Conservation (phyloP, 2,113 vertebrate genomes). For the Rhinogobius similis region DNA sequence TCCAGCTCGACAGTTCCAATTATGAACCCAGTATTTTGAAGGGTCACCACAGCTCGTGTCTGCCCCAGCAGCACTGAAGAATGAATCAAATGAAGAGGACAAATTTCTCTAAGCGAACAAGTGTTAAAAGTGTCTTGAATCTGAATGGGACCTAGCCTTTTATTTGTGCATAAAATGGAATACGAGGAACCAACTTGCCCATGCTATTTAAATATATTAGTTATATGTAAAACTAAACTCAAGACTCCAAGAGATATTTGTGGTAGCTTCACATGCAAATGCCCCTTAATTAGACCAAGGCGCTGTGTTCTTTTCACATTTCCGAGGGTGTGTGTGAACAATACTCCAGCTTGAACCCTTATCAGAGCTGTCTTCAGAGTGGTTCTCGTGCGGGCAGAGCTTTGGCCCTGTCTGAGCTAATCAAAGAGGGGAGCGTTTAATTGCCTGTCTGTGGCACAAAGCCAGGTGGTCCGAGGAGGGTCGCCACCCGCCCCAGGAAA, state of each 20-base stretch:
- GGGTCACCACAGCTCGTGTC: too few species aligned
- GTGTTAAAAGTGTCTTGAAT: too few species aligned
- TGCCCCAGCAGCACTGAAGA: too few species aligned
- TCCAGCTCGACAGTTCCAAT: too few species aligned
- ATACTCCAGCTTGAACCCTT: slow-evolving; percentile 56
- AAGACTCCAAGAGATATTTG: slow-evolving; percentile 38
- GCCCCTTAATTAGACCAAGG: slow-evolving; percentile 50
- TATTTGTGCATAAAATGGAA: too few species aligned
- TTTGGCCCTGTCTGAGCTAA: slow-evolving; percentile 59
- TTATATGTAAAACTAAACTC: too few species aligned
- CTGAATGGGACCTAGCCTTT: too few species aligned
- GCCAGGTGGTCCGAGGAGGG: slow-evolving; percentile 71
- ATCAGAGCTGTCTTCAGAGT: slow-evolving; percentile 51
- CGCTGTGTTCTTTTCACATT: slow-evolving; percentile 51
- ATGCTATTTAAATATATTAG: too few species aligned
- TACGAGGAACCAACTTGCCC: too few species aligned
- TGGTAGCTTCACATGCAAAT: slow-evolving; percentile 64
- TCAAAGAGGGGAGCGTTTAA: slow-evolving; percentile 72
- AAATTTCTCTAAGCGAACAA: too few species aligned
- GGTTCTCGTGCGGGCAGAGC: slow-evolving; percentile 33
- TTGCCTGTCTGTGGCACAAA: slow-evolving; percentile 70
- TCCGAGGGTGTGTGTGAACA: slow-evolving; percentile 52
- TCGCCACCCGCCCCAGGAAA: slow-evolving; percentile 63
- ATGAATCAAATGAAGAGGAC: too few species aligned
- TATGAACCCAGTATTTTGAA: too few species aligned